Base-by-base conservation (phyloP, 2,888 invertebrate genomes). In the Melanostoma scalare region DNA sequence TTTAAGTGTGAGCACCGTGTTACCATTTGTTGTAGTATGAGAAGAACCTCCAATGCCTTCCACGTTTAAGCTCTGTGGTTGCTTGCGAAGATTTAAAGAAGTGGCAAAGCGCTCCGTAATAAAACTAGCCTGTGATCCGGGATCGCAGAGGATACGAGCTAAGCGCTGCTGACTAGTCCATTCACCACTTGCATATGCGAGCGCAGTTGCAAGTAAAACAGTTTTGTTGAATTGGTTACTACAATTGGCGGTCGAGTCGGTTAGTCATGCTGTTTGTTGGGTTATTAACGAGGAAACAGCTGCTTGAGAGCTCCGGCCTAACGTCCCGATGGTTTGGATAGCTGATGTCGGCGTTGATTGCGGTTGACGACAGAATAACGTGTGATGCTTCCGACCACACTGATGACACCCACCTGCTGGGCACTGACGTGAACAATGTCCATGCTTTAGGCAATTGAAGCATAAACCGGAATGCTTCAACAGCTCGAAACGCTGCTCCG, bases 71-170 rank as follows among this genome's bases (percentile, higher is more conserved):
- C 20, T 20, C 20, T 20, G 20, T 20, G 20, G 20, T 20, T 20
- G 6, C 31, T 61, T 71, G 40, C 63, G 73, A 44, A 76, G 48
- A 31, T 53, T 36, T 42, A 80, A 80, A 9, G 4, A n/a, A 6
- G 76, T 61, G 50, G 53, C 69, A 8, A 85, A 55, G 1, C 74
- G 58, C 10, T 80, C 58, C 6, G 69, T 50, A 3, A 80, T 40
- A 9, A 85, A 85, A 40, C 65, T 73, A 56, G 60, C 69, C 55
- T 85, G 79, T 35, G 79, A 79, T 73, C 73, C 75, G n/a, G n/a
- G n/a, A n/a, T n/a, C n/a, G 40, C 80, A 69, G 9, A 80, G 46
- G n/a, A 75, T 36, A 50, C 60, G 71, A 44, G 65, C 60, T 48
- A 72, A 38, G 38, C 8, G 30, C 35, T 63, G 61, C 58, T 67